A percentile compares a stretch with the other conserved stretches of the same genome.
phyloP scores from a whole-genome alignment of 2,113 vertebrate species.

The Picathartes gymnocephalus region DNA sequence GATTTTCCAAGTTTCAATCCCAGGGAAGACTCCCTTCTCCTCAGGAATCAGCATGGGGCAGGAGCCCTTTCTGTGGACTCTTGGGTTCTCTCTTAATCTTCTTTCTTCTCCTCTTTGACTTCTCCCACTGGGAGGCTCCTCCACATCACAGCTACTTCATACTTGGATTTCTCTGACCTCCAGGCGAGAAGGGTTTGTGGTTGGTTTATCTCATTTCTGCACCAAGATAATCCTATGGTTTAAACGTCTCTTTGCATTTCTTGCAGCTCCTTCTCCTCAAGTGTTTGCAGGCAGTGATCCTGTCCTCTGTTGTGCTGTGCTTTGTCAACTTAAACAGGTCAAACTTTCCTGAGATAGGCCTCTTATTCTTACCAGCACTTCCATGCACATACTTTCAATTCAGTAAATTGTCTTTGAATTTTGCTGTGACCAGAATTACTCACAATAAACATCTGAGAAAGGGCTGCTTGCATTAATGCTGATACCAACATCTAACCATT shows the following conservation, averaged over 20 bases:
- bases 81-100: not conserved
- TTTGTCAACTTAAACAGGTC: not conserved
- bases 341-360: not conserved
- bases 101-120: not conserved
- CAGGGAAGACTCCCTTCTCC: not conserved
- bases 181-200: rapidly evolving
- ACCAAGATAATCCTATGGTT: not conserved
- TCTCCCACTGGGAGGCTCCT: not conserved
- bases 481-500: not conserved
- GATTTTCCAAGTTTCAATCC: not conserved
- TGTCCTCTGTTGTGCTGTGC: not conserved
- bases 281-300: not conserved
- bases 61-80: not conserved
- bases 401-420: not conserved
- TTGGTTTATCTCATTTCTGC: not conserved
- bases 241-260: not conserved
- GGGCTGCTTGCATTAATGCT: not conserved
- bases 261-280: not conserved
- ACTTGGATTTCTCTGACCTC: not conserved
- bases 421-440: not conserved
- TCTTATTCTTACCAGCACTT: not conserved
- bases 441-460: not conserved
- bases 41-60: not conserved
- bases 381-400: not conserved
- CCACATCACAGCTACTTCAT: not conserved